A percentile compares a stretch with the other conserved stretches of the same genome.
These are phyloP conservation scores for Eulemur macaco DNA, from an alignment of 2,113 vertebrate genomes.

Conservation along the genomic window DNA sequence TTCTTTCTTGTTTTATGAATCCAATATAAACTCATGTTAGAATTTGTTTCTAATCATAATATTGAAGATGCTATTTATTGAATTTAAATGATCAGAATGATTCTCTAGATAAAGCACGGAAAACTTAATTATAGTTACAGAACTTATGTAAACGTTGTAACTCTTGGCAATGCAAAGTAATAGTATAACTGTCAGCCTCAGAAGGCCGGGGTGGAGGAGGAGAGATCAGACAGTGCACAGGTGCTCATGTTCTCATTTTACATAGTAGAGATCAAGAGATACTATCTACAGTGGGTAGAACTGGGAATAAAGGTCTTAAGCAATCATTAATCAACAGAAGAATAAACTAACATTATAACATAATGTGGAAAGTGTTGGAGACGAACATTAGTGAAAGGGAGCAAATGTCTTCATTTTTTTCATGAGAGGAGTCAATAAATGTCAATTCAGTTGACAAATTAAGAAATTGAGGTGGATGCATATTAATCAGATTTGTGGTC, in stretches of 20 bases:
- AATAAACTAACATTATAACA: not conserved
- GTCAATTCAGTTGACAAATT: not conserved
- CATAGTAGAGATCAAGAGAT: not conserved
- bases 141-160: not conserved
- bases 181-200: not conserved
- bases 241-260: not conserved
- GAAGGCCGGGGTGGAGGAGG: not conserved
- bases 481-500: not conserved
- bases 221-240: not conserved
- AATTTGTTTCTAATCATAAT: conserved; percentile 31
- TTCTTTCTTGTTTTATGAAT: not conserved
- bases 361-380: not conserved
- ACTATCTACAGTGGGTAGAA: not conserved
- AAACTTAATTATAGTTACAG: not conserved
- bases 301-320: not conserved
- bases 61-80: not conserved
- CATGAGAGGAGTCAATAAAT: not conserved
- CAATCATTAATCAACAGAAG: not conserved
- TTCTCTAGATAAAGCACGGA: not conserved
- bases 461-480: not conserved
- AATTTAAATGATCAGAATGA: not conserved
- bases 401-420: not conserved
- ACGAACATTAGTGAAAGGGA: not conserved
- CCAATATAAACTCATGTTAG: not conserved
- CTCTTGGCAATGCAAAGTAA: not conserved